These are phyloP conservation scores for Acipenser transmontanus DNA, from an alignment of 2,797 vertebrate genomes.

Conservation along the genomic window DNA sequence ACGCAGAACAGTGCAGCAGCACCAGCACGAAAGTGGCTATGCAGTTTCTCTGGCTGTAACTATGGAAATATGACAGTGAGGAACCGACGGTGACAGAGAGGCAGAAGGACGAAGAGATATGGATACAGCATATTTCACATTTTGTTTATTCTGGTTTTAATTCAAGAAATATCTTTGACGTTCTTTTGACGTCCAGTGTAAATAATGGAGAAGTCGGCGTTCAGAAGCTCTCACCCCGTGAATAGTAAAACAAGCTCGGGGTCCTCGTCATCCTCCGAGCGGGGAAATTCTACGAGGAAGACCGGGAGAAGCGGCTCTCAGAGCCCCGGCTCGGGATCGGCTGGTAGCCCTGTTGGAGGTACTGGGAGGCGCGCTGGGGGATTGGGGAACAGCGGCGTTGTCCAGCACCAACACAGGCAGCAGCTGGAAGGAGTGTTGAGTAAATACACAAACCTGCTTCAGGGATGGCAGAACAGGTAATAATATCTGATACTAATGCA, in stretches of 20 bases:
- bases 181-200: slow-evolving; percentile 36
- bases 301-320: slow-evolving; percentile 41
- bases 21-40: slow-evolving; percentile 31
- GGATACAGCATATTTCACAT: slow-evolving; percentile 20
- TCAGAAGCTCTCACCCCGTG: slow-evolving; percentile 48
- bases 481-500: not conserved
- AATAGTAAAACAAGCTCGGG: slow-evolving; percentile 38
- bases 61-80: slow-evolving; percentile 40
- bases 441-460: slow-evolving; percentile 96
- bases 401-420: slow-evolving; percentile 50
- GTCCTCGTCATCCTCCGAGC: slow-evolving; percentile 35
- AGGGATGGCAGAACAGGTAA: slow-evolving; percentile 97
- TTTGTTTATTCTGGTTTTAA: slow-evolving; percentile 34
- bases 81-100: slow-evolving; percentile 29
- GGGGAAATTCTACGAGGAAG: slow-evolving; percentile 43
- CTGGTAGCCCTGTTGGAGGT: slow-evolving; percentile 41
- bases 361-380: slow-evolving; percentile 39
- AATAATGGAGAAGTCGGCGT: slow-evolving; percentile 43
- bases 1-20: slow-evolving; percentile 36
- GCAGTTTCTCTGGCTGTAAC: slow-evolving; percentile 13
- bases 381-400: slow-evolving; percentile 43
- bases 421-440: slow-evolving; percentile 85
- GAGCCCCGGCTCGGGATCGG: slow-evolving; percentile 52
- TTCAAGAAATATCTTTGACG: slow-evolving; percentile 18
- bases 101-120: slow-evolving; percentile 23